Evolutionary conservation across 2,797 vertebrate species (phyloP), one percentile per base, ranked within the genome.

Genomic region (Tapirus indicus): DNA sequence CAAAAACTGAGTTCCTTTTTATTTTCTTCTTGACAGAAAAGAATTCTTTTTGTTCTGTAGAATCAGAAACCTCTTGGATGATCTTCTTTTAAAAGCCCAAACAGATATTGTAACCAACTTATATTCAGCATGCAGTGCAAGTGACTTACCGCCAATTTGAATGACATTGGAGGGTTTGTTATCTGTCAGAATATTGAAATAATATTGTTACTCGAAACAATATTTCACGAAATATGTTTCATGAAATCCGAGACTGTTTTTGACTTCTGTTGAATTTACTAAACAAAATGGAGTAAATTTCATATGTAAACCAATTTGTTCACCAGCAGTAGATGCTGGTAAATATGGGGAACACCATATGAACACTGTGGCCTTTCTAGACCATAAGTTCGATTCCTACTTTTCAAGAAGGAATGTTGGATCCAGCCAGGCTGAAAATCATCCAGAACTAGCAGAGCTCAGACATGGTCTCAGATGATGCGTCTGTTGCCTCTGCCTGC

Each of bases 11-110:
- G 7, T 71, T 92, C 32, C 9, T 91, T 71, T 84, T 66, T 18
- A 69, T 72, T 78, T 93, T 92, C 79, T 94, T 56, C n/a, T 82
- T 69, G 52, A 88, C 69, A 91, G 68, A 82, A 54, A 72, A 20
- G 6, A 54, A 54, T 44, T 52, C 5, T 32, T 83, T 96, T 95
- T 94, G 10, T 91, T 87, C 27, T 32, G 10, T 80, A 78, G 56
- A 80, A 56, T 10, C 85, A 69, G 47, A 93, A 91, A 72, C 21
- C 75, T 88, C 58, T n/a, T 75, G 7, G 12, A 71, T 88, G 12
- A 12, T 54, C 54, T 56, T 83, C 16, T 80, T 83, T 77, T 85
- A 25, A 16, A 85, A 66, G 29, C 27, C 14, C n/a, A 91, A 74
- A 35, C 49, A 77, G 32, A 72, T 49, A 69, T 91, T 71, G 3